Evolutionary conservation across 2,888 invertebrate genomes (phyloP).

Genomic region (Bembecia ichneumoniformis): DNA sequence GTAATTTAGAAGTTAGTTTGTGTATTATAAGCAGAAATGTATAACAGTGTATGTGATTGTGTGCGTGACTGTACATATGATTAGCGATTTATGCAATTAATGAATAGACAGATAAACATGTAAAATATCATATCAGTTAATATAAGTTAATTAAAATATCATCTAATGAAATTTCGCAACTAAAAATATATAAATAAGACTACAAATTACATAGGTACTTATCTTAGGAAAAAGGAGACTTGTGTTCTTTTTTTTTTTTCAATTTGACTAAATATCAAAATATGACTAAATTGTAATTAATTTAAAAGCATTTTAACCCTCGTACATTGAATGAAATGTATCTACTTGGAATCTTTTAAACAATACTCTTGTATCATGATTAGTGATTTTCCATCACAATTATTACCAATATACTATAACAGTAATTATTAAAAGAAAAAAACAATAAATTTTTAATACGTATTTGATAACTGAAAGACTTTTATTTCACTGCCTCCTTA

Average conservation of each 20-base stretch:
- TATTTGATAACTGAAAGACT: slow-evolving; percentile 7
- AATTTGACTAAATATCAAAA: too few relatives aligned
- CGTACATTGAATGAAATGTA: neutral
- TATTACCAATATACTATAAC: slow-evolving; percentile 56
- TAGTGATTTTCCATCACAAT: slow-evolving; percentile 52
- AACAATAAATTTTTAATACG: slow-evolving; percentile 31
- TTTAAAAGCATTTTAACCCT: too few relatives aligned
- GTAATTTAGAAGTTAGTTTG: slow-evolving; percentile 42
- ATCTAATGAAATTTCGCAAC: neutral
- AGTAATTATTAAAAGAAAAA: slow-evolving; percentile 53
- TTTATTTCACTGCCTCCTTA: neutral
- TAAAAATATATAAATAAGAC: neutral
- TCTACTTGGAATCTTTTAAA: neutral
- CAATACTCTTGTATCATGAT: slow-evolving; percentile 35
- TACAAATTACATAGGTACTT: neutral
- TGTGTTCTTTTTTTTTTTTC: too few relatives aligned
- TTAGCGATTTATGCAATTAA: slow-evolving; percentile 31
- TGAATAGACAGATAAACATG: slow-evolving; percentile 18
- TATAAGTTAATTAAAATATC: slow-evolving; percentile 4
- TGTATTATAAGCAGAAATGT: slow-evolving; percentile 62
- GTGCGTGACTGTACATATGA: slow-evolving; percentile 28
- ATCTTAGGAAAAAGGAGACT: neutral
- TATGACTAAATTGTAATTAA: too few relatives aligned
- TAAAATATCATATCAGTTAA: slow-evolving; percentile 37
- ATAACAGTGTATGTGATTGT: slow-evolving; percentile 24